Base-by-base conservation (phyloP, 2,888 invertebrate species). In the Eretmocerus hayati region DNA sequence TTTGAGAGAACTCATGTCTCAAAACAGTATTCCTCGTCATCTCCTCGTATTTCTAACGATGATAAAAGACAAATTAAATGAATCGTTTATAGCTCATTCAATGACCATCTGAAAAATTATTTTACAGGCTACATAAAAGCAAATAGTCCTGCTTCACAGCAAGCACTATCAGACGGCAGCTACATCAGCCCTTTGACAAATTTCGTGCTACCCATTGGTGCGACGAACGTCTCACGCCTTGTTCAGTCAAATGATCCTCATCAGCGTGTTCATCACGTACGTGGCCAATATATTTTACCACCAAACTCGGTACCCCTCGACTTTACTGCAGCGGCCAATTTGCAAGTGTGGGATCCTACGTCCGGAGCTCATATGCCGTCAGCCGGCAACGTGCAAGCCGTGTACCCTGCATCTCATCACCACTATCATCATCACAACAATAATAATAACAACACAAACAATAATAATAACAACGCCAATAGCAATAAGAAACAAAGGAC, bases 241-340 rank as follows among this genome's bases (percentile, higher is more conserved):
- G 49, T 65, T 40, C 61, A 64, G 5, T 54, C 61, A 1, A 70
- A 70, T 54, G 64, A 58, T 44, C 57, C 65, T 13, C n/a, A n/a
- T n/a, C 69, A 69, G 38, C 66, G 63, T 32, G 60, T 67, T 5
- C 26, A 26, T 11, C 67, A 66, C 55, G n/a, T n/a, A n/a, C n/a
- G n/a, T n/a, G n/a, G n/a, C n/a, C n/a, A n/a, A n/a, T 71, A 67
- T 41, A 67, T 71, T 35, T 57, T 70, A 59, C 65, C 68, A 35
- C 58, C 62, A 9, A 50, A 62, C 41, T 57, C 60, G 8, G 51
- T 62, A 41, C 59, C 67, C 6, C 49, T 69, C 22, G 69, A 70
- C 44, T 69, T 66, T 13, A 53, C 59, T 2, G 48, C 63, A 43
- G 56, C 65, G 3, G 56, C 65, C 3, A 70, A 66, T 57, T 41